phyloP scores from a whole-genome alignment of 2,797 vertebrate genomes.

The Thripadectes ignobilis region DNA sequence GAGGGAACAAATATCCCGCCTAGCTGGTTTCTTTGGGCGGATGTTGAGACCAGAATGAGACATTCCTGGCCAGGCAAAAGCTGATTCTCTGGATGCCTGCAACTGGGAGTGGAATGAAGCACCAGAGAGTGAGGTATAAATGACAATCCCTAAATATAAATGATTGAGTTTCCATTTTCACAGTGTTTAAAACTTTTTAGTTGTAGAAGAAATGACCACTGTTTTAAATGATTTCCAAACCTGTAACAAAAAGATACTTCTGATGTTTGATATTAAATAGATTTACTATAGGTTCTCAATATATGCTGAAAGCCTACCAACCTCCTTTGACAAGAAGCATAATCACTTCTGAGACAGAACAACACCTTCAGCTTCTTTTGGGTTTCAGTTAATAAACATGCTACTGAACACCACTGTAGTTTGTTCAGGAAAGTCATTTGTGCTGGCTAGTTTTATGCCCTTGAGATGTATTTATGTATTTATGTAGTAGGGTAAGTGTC shows the following conservation, averaged over 20 bases:
- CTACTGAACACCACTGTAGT: not conserved
- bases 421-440: not conserved
- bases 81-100: not conserved
- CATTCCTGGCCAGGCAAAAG: conserved; percentile 33
- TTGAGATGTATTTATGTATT: not conserved
- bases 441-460: not conserved
- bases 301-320: not conserved
- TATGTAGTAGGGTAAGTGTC: not conserved
- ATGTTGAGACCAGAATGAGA: conserved; percentile 48
- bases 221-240: not conserved
- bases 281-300: not conserved
- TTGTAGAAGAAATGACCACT: not conserved
- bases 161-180: not conserved
- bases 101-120: not conserved
- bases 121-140: not conserved
- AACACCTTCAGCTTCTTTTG: not conserved
- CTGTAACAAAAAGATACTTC: not conserved
- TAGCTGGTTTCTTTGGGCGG: conserved; percentile 21
- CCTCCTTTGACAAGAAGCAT: not conserved
- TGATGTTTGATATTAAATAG: not conserved
- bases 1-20: conserved; percentile 32
- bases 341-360: not conserved
- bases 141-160: not conserved
- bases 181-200: not conserved
- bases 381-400: not conserved